Evolutionary conservation across 1,140 invertebrate genomes (phyloP), one percentile per base, ranked within the genome.

Genomic region (Zaprionus lachaisei): DNA sequence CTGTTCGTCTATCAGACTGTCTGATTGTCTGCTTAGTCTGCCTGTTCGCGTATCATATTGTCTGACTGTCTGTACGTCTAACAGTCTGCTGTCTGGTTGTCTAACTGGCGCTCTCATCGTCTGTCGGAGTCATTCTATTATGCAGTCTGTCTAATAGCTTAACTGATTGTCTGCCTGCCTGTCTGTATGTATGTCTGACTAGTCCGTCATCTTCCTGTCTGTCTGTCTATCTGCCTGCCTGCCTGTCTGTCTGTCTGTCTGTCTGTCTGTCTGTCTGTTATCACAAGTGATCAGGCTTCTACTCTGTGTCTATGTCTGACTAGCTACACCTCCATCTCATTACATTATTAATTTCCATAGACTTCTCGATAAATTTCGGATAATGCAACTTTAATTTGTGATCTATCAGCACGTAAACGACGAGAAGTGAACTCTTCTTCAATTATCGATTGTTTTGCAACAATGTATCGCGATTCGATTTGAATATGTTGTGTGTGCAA

Each of bases 401-500:
- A 24, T 51, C 47, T 22, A 51, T 51, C 20, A 24, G 47, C 47
- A 51, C 20, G 20, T 51, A 51, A 51, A 24, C 47, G 17, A 24
- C 20, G 20, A 22, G 20, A 49, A 22, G 22, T 24, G 14, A 24
- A 51, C 17, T 20, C 17, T 49, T 49, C 41, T 49, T 49, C 47
- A 49, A 51, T 51, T 51, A 51, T 20, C 47, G 47, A 51, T 51
- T 51, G 47, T 51, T 51, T 51, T 51, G 47, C 47, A 51, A 51
- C 20, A 51, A 51, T 51, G 6, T 17, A 17, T 47, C 6, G 41
- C 47, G 20, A 51, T 51, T 51, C 47, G 9, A 51, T 51, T 51
- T 51, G 47, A 51, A 51, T 51, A 51, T 51, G 47, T 51, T 51
- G 47, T 51, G 47, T 51, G 47, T 24, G 47, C n/a, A 47, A 73